Base-by-base conservation (phyloP, 2,113 vertebrate species). In the Colinus virginianus region DNA sequence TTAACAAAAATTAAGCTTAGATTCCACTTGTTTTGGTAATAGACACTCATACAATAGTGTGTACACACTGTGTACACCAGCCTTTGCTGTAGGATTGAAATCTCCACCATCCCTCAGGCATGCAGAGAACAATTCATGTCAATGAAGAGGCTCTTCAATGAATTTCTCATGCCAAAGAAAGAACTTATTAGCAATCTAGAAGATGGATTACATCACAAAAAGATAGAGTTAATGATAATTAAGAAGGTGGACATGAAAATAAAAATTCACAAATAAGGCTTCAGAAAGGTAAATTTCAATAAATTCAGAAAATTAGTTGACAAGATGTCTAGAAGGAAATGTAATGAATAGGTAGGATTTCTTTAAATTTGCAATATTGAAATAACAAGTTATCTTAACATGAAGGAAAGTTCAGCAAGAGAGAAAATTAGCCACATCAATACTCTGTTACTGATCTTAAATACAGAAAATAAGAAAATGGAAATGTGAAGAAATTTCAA, bases 161-260 rank as follows among this genome's bases (percentile, higher is more conserved):
- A 87, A 94, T 18, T 88, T 80, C 46, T 70, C 10, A 55, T 42
- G 46, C 77, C 86, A 88, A 94, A 88, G 77, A 51, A 93, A 49
- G 63, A 93, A 90, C 45, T 5, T 11, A 85, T 88, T 83, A 95
- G 69, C 71, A 69, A 80, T 58, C 68, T 42, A 70, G 68, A 94
- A 91, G 72, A 94, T 30, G 87, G 93, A 85, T 78, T 64, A 28
- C 45, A 74, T 36, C 64, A 79, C 26, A 42, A 67, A 95, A 93
- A 84, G 13, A 77, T 19, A 74, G 45, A 78, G 26, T 38, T 67
- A 42, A 34, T 49, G 34, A n/a, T 71, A 90, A 67, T 64, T 86
- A 75, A 71, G 40, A 69, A 83, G 20, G 20, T 62, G 3, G 3
- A 70, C 70, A 10, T 66, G 6, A 48, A 91, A 76, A 69, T 45